Conservation (phyloP, 2,113 vertebrate genomes). For the Mellivora capensis region DNA sequence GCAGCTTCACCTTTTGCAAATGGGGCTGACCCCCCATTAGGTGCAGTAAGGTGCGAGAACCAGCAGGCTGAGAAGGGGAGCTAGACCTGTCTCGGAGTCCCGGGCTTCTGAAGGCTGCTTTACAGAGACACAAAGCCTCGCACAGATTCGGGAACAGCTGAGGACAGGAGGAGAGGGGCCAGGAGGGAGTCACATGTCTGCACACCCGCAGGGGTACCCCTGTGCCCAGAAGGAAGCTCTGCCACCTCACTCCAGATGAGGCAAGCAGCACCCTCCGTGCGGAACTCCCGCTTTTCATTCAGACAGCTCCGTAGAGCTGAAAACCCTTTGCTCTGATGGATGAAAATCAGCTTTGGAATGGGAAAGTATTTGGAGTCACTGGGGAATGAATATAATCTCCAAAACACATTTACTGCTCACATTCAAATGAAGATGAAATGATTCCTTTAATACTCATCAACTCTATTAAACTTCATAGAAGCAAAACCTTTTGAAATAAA, state of each 20-base stretch:
- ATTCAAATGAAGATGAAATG: slow-evolving; percentile 81
- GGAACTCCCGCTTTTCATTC: slow-evolving; percentile 23
- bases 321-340: slow-evolving; percentile 73
- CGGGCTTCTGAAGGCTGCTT: neutral
- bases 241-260: neutral
- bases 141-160: neutral
- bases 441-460: slow-evolving; percentile 81
- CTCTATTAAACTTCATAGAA: slow-evolving; percentile 75
- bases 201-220: neutral
- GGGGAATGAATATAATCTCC: slow-evolving; percentile 77
- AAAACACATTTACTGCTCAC: slow-evolving; percentile 77
- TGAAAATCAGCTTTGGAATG: slow-evolving; percentile 75
- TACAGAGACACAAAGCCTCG: neutral
- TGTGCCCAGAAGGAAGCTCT: neutral
- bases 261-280: neutral
- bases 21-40: slow-evolving; percentile 22
- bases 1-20: neutral
- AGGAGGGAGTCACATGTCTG: neutral
- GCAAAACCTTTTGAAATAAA: slow-evolving; percentile 75
- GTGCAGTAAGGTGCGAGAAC: neutral
- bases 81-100: neutral
- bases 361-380: slow-evolving; percentile 74
- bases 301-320: neutral
- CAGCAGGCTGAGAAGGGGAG: neutral
- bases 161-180: neutral